Conservation (phyloP, 2,888 invertebrate genomes). For the Nasonia oneida region DNA sequence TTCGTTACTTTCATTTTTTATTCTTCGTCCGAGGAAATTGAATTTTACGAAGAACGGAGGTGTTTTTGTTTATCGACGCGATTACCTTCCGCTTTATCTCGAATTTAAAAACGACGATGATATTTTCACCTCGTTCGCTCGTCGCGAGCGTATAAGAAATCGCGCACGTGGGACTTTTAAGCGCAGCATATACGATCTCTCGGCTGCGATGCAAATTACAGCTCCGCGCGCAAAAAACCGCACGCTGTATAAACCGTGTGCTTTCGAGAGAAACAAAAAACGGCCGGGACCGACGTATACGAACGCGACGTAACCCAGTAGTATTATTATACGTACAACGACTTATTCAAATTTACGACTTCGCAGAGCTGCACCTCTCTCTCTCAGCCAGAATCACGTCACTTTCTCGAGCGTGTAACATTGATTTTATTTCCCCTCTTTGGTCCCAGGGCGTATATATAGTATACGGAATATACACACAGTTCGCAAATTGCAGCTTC, state of each 20-base stretch:
- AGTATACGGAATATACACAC: background rate
- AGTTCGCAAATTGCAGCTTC: conserved; percentile 10
- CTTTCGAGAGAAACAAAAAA: background rate
- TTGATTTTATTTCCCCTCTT: conserved; percentile 15
- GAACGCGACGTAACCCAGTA: background rate
- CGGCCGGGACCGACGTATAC: background rate
- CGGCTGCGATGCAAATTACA: background rate
- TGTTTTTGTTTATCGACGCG: background rate
- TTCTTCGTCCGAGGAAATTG: background rate
- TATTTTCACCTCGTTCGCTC: background rate
- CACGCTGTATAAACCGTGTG: background rate
- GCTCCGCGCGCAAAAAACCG: background rate
- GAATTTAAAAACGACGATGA: background rate
- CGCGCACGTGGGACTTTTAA: background rate
- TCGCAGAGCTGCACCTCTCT: background rate
- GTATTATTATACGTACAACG: background rate
- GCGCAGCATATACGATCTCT: background rate
- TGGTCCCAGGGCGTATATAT: background rate
- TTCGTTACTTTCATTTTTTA: background rate
- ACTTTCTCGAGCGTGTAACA: background rate
- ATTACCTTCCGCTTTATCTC: background rate
- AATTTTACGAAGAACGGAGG: conserved; percentile 5
- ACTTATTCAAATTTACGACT: conserved; percentile 9
- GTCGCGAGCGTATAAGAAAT: background rate
- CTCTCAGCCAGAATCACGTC: background rate